phyloP scores from a whole-genome alignment of 2,797 vertebrate species.

The Notamacropus eugenii region DNA sequence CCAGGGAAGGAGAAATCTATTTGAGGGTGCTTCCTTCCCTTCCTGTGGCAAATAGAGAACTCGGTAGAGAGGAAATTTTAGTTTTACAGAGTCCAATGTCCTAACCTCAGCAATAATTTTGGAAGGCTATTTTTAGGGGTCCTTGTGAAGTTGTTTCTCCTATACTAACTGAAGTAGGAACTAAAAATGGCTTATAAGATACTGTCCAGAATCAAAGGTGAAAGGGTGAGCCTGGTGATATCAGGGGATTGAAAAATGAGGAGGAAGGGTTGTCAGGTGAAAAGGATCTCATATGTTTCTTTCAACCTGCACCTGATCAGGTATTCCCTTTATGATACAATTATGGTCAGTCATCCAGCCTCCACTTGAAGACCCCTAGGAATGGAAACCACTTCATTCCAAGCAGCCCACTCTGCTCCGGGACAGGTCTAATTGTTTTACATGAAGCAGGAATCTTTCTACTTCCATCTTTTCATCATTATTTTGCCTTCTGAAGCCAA shows the following conservation, averaged over 20 bases:
- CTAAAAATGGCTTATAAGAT: background rate
- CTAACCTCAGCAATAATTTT: background rate
- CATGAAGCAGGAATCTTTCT: background rate
- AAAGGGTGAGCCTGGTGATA: background rate
- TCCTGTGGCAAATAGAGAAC: background rate
- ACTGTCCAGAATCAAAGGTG: background rate
- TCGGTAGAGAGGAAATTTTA: background rate
- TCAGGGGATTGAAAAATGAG: background rate
- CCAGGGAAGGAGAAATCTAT: slow-evolving; percentile 32
- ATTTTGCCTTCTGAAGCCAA: background rate
- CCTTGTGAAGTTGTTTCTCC: background rate
- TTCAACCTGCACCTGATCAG: background rate
- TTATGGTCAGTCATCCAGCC: background rate
- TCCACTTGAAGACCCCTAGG: background rate
- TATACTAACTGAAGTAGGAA: background rate
- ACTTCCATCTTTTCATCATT: background rate
- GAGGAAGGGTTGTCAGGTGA: background rate
- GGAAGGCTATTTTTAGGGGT: background rate
- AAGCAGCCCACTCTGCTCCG: background rate
- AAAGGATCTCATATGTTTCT: background rate
- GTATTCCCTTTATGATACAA: background rate
- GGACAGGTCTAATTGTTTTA: background rate
- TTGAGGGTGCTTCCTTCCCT: background rate
- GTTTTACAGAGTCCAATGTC: background rate
- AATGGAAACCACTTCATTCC: background rate